These are phyloP conservation scores for Ormyrus pomaceus DNA, from an alignment of 2,888 invertebrate species.

Conservation along the genomic window DNA sequence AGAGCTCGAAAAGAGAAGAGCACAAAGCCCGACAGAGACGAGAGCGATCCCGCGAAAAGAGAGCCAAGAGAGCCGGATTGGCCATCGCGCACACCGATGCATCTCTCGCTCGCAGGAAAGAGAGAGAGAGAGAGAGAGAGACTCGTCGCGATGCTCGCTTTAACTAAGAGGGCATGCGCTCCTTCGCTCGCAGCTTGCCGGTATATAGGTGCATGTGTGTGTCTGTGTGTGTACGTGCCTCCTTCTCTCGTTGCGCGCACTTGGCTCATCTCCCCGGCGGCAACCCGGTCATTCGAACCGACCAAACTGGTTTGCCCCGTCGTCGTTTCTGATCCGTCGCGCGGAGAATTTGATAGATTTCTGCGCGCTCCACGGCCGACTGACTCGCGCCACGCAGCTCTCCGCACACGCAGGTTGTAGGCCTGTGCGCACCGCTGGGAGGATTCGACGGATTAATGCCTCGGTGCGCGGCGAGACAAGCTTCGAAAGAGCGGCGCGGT, in stretches of 20 bases:
- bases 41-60: neutral
- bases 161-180: constrained; percentile 44
- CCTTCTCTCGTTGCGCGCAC: too few relatives aligned
- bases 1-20: neutral
- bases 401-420: neutral
- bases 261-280: neutral
- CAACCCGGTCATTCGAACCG: constrained; percentile 63
- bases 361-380: constrained; percentile 61
- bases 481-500: neutral
- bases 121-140: neutral
- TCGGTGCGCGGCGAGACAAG: neutral
- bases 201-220: constrained; percentile 36
- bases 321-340: constrained; percentile 69
- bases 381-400: neutral
- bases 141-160: neutral
- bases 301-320: constrained; percentile 73
- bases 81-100: too few relatives aligned
- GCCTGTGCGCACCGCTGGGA: neutral
- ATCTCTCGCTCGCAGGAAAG: neutral
- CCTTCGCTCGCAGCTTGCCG: constrained; percentile 45
- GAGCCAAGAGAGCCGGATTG: neutral
- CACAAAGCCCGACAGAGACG: too few relatives aligned
- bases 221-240: too few relatives aligned
- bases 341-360: constrained; percentile 74
- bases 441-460: constrained; percentile 5